A percentile compares a stretch with the other conserved stretches of the same genome.
Conservation (phyloP, 2,797 vertebrate species). For the Chloroceryle inda region DNA sequence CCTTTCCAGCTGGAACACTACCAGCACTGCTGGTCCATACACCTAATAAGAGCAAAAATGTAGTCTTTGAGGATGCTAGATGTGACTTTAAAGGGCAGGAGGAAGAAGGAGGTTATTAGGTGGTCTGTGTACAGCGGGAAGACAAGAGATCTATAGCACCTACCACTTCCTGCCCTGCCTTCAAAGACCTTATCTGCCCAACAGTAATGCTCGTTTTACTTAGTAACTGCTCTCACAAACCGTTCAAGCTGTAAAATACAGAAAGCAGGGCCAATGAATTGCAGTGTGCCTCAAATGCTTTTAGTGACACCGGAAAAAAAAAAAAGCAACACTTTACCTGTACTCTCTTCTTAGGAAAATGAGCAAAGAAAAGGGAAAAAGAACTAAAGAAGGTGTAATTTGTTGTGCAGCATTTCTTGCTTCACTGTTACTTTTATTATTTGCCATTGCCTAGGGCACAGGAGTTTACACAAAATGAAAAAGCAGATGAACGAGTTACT, state of each 20-base stretch:
- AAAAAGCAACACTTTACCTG: not conserved
- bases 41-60: not conserved
- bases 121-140: rapidly evolving
- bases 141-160: rapidly evolving
- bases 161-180: not conserved
- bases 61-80: not conserved
- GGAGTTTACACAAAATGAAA: not conserved
- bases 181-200: not conserved
- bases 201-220: not conserved
- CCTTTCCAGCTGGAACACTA: not conserved
- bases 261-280: not conserved
- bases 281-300: not conserved
- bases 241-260: not conserved
- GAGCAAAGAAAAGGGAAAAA: not conserved
- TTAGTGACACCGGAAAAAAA: not conserved
- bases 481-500: not conserved
- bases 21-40: not conserved
- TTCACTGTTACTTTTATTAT: not conserved
- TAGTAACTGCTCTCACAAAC: not conserved
- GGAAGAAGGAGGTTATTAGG: rapidly evolving
- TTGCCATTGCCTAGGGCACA: not conserved
- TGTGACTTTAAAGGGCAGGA: not conserved
- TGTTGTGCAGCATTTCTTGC: not conserved
- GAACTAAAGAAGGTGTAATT: not conserved
- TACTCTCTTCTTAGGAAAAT: not conserved